A percentile compares a stretch with the other conserved stretches of the same genome.
Conservation (phyloP, 1,140 invertebrate species). For the Metopolophium dirhodum region DNA sequence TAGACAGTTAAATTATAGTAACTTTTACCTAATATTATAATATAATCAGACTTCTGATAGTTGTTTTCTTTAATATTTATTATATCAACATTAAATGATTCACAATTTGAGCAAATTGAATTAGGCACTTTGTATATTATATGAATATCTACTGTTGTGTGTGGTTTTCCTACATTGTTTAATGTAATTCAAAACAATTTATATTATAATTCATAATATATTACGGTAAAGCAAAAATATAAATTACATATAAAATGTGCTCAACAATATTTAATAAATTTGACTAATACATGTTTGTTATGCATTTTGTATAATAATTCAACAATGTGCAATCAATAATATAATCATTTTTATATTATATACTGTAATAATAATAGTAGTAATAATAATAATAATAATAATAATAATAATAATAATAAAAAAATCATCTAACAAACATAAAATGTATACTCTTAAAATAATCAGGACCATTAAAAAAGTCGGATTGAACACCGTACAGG, state of each 20-base stretch:
- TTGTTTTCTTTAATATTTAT: neutral
- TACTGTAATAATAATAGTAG: neutral
- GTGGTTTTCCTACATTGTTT: neutral
- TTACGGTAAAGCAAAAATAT: neutral
- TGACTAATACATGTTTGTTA: neutral
- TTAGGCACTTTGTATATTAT: neutral
- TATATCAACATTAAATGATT: neutral
- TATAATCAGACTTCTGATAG: no score
- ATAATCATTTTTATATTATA: neutral
- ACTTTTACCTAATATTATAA: no score
- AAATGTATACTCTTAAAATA: constrained; percentile 22
- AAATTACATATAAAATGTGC: neutral
- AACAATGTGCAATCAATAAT: constrained; percentile 9
- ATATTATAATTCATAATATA: neutral
- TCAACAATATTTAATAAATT: neutral
- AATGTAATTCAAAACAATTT: neutral
- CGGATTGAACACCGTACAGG: neutral
- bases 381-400: neutral
- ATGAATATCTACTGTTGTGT: neutral
- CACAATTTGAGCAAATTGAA: neutral
- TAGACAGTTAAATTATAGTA: no score
- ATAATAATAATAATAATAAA: neutral
- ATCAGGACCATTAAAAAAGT: neutral
- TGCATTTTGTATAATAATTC: constrained; percentile 5
- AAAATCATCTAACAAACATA: constrained; percentile 6